phyloP scores from a whole-genome alignment of 92 coral and sea anemone species.

The Meandrina meandrites region DNA sequence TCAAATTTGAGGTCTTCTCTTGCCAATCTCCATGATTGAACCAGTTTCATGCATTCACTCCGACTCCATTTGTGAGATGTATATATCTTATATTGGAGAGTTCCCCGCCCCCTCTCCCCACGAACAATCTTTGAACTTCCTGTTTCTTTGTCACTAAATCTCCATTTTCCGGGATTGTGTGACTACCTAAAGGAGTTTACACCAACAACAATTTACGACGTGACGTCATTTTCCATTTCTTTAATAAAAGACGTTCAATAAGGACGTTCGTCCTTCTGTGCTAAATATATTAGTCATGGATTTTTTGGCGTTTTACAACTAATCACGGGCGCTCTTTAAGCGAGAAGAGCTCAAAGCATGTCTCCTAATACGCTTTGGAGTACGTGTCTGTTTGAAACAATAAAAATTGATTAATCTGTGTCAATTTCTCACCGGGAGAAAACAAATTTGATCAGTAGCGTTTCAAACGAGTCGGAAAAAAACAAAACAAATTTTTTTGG shows the following conservation, averaged over 20 bases:
- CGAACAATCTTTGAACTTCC: too few relatives aligned
- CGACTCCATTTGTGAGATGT: too few relatives aligned
- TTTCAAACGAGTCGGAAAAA: background rate
- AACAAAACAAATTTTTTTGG: conserved; percentile 1
- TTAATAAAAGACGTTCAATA: conserved; percentile 24
- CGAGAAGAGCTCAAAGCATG: background rate
- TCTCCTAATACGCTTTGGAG: conserved; percentile 3
- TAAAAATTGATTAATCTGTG: background rate
- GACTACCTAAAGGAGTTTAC: background rate
- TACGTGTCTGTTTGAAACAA: conserved; percentile 10
- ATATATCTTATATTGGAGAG: too few relatives aligned
- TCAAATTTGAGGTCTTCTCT: too few relatives aligned
- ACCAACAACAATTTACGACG: background rate
- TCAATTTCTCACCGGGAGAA: conserved; percentile 30
- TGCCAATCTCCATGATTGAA: too few relatives aligned
- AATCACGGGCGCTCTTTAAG: background rate
- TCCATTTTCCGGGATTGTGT: too few relatives aligned
- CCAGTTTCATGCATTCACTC: too few relatives aligned
- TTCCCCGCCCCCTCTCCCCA: too few relatives aligned
- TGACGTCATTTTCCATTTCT: conserved; percentile 8
- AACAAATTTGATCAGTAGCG: background rate
- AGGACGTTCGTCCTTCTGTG: conserved; percentile 22
- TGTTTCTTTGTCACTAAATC: too few relatives aligned
- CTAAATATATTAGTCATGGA: conserved; percentile 26
- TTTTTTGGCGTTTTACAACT: background rate